These are phyloP conservation scores for Cephus runcator DNA, from an alignment of 2,888 invertebrate species.

Conservation along the genomic window DNA sequence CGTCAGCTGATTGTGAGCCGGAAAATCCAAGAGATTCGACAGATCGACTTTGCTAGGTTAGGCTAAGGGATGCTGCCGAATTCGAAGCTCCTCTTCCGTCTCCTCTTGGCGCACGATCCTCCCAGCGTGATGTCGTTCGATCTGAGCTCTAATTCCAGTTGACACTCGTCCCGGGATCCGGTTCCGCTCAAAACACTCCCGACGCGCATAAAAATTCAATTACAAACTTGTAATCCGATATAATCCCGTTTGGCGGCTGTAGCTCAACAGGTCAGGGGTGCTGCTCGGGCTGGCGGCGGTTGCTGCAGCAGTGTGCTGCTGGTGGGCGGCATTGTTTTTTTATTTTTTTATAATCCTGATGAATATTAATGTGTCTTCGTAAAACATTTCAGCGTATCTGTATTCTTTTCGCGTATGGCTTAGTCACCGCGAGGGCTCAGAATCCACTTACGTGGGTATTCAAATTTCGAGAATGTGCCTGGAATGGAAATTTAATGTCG, in stretches of 20 bases:
- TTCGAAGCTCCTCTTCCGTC: not conserved
- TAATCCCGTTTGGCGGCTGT: slow-evolving; percentile 55
- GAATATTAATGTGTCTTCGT: slow-evolving; percentile 59
- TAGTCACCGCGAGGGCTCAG: slow-evolving; percentile 48
- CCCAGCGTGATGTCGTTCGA: no score
- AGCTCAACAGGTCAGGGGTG: slow-evolving; percentile 57
- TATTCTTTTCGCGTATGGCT: slow-evolving; percentile 63
- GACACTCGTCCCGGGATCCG: no score
- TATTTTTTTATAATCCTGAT: slow-evolving; percentile 57
- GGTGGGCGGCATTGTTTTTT: slow-evolving; percentile 39
- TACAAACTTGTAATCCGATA: slow-evolving; percentile 55
- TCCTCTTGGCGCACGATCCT: no score
- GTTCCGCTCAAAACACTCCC: no score
- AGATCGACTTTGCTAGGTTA: no score
- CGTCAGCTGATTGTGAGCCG: not conserved
- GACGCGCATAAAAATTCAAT: slow-evolving; percentile 46
- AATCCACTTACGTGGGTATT: slow-evolving; percentile 58
- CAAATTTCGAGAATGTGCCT: slow-evolving; percentile 59
- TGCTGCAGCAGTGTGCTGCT: slow-evolving; percentile 12
- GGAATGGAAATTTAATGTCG: slow-evolving; percentile 44
- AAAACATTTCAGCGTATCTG: slow-evolving; percentile 46
- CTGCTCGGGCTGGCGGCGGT: slow-evolving; percentile 40
- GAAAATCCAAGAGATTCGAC: not conserved
- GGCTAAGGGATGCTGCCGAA: not conserved
- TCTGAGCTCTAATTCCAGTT: no score